phyloP scores from a whole-genome alignment of 1,140 invertebrate species.

The Heliconius nattereri region DNA sequence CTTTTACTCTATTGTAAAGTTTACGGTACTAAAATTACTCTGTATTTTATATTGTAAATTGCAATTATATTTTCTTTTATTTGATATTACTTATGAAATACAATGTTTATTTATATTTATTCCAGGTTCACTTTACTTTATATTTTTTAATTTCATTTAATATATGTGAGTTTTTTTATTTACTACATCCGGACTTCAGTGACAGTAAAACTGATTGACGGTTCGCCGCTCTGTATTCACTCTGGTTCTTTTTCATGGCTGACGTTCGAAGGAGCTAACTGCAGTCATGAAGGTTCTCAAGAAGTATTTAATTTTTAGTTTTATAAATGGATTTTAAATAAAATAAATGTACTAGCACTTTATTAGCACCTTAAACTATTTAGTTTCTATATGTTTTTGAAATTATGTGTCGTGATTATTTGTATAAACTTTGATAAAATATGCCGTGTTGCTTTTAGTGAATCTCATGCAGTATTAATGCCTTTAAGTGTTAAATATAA shows the following conservation, averaged over 20 bases:
- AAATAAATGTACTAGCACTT: slow-evolving; percentile 36
- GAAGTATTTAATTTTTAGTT: slow-evolving; percentile 53
- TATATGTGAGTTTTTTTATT: neutral
- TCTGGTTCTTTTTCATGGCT: slow-evolving; percentile 78
- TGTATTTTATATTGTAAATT: too few species aligned
- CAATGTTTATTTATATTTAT: too few species aligned
- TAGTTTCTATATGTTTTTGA: slow-evolving; percentile 13
- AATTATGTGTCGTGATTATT: slow-evolving; percentile 51
- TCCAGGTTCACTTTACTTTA: too few species aligned
- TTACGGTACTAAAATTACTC: too few species aligned
- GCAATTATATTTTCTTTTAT: too few species aligned
- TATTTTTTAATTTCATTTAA: too few species aligned
- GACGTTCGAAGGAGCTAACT: slow-evolving; percentile 70
- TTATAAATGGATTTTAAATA: slow-evolving; percentile 36
- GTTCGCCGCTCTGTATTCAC: slow-evolving; percentile 12
- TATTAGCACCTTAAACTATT: slow-evolving; percentile 18
- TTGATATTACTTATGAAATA: too few species aligned
- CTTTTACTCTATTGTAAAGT: too few species aligned
- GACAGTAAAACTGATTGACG: slow-evolving; percentile 2
- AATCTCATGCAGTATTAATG: slow-evolving; percentile 51
- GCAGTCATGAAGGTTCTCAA: slow-evolving; percentile 78
- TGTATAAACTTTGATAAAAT: slow-evolving; percentile 55
- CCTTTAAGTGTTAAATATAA: neutral
- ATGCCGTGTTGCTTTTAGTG: slow-evolving; percentile 47
- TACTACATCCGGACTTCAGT: neutral